These are phyloP conservation scores for Eupithecia exiguata DNA, from an alignment of 2,888 invertebrate genomes.

Conservation along the genomic window DNA sequence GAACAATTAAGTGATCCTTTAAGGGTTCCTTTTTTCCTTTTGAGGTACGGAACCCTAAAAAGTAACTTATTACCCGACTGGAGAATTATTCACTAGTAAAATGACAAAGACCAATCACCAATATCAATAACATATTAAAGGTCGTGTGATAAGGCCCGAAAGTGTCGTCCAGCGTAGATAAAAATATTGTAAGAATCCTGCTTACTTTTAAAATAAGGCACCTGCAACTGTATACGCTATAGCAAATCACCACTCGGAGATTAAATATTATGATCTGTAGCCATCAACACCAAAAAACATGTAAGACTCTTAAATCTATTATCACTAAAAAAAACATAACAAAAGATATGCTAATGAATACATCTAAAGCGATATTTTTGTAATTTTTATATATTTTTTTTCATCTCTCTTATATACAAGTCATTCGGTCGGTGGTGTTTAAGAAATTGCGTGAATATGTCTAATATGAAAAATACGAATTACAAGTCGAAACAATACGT, in stretches of 20 bases:
- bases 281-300: constrained; percentile 30
- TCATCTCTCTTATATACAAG: constrained; percentile 31
- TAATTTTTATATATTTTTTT: constrained; percentile 32
- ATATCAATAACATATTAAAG: neutral
- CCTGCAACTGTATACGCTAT: constrained; percentile 14
- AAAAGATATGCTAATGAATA: constrained; percentile 40
- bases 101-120: neutral
- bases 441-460: constrained; percentile 27
- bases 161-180: constrained; percentile 9
- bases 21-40: no score
- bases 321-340: constrained; percentile 50
- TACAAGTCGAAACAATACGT: constrained; percentile 28
- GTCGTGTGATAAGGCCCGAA: neutral
- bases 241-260: constrained; percentile 27
- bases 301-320: constrained; percentile 41
- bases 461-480: constrained; percentile 20
- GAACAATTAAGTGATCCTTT: no score
- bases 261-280: constrained; percentile 17
- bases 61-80: no score
- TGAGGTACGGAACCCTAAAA: no score
- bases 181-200: constrained; percentile 21
- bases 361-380: constrained; percentile 42
- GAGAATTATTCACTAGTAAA: neutral
- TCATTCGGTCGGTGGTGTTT: constrained; percentile 31
- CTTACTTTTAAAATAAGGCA: constrained; percentile 27